Base-by-base conservation (phyloP, 2,113 vertebrate species). In the Nannobrachium achirus region DNA sequence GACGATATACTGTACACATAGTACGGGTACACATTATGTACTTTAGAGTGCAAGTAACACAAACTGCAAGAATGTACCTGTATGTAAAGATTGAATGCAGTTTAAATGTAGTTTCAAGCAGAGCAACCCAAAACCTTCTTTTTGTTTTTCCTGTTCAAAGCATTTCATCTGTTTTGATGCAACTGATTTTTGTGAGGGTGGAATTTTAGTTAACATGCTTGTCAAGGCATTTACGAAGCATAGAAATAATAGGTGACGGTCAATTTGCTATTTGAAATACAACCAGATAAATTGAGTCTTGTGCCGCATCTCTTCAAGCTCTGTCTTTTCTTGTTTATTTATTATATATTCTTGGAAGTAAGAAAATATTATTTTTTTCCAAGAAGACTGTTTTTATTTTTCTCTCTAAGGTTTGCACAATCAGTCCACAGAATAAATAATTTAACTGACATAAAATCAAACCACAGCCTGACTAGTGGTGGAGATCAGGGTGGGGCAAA, bases 361-460 rank as follows among this genome's bases (percentile, higher is more conserved):
- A n/a, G n/a, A n/a, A n/a, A n/a, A n/a, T n/a, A n/a, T n/a, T n/a
- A n/a, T n/a, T 64, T 52, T 50, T 46, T 33, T 71, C 57, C 56
- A 42, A 57, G 67, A 13, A 16, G 10, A 63, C 56, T 46, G 25
- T 9, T 78, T 82, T 73, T 74, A 8, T 42, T 69, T 63, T 64
- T 72, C 61, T 69, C 53, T 10, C 40, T 48, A 13, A 48, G n/a
- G 10, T 48, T 82, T 72, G 80, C 71, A 57, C 55, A 82, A 78
- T 75, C 18, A 66, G 77, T 76, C 67, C 38, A 69, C 10, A 65
- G 66, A 74, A 66, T 49, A 18, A 45, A 57, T 79, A 53, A 83
- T 46, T 85, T 79, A 78, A 79, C 63, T 68, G 49, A 78, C 75
- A 74, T 66, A 73, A 25, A 75, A 62, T 33, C 48, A 71, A 77